Evolutionary conservation across 37 sponge, comb jelly and placozoan species (phyloP).

Genomic region (Haliclona indistincta): DNA sequence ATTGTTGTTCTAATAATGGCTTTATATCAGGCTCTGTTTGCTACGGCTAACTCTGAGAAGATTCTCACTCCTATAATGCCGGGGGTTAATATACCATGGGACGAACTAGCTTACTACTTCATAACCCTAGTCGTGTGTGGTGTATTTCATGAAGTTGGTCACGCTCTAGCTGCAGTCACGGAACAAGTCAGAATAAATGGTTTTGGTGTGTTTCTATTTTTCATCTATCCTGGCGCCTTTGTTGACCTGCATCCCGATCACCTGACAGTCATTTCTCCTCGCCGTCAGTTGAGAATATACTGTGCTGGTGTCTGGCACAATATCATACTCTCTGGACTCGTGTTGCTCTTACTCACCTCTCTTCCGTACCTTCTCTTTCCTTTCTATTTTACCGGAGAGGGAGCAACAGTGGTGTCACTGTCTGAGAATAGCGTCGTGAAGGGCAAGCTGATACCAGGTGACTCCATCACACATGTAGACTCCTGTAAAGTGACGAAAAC

Average conservation of each 20-base stretch:
- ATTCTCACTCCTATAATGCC: conserved; percentile 92
- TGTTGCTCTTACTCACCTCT: conserved; percentile 24
- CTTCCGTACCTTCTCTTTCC: conserved; percentile 75
- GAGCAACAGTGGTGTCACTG: conserved; percentile 74
- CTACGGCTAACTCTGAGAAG: conserved; percentile 13
- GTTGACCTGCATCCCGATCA: conserved; percentile 93
- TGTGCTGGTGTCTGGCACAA: conserved; percentile 99
- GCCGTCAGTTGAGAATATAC: conserved; percentile 84
- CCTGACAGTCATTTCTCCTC: conserved; percentile 70
- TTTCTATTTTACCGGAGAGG: conserved; percentile 69
- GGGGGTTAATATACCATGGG: conserved; percentile 96
- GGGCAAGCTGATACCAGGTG: conserved; percentile 61
- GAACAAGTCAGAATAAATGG: conserved; percentile 94
- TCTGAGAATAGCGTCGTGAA: conserved; percentile 50
- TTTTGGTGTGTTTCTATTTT: conserved; percentile 88
- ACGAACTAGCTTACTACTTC: conserved; percentile 76
- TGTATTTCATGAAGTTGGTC: conserved; percentile 94
- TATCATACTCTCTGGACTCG: conserved; percentile 75
- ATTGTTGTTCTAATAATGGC: conserved; percentile 57
- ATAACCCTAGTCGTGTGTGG: conserved; percentile 81
- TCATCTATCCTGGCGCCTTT: conserved; percentile 97
- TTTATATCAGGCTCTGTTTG: conserved; percentile 36
- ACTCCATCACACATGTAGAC: conserved; percentile 64
- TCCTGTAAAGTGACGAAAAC: conserved; percentile 49
- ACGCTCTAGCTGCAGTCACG: conserved; percentile 93